Evolutionary conservation across 2,888 invertebrate species (phyloP), one percentile per base, ranked within the genome.

Genomic region (Saturnia japonica): DNA sequence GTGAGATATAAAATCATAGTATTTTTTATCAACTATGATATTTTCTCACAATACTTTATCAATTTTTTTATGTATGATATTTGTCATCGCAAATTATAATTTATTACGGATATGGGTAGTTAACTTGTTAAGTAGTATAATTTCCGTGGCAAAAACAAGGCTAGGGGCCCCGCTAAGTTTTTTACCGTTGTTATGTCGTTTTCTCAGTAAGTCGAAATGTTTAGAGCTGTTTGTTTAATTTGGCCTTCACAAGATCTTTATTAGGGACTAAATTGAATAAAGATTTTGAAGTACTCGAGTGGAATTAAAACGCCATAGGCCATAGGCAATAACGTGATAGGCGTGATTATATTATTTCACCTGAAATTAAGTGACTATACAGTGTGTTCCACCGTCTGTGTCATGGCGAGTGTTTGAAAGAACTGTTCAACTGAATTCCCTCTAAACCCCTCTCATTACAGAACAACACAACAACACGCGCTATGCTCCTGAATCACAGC

Each of bases 31-130:
- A 28, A 28, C 1, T 60, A 4, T 60, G 25, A 28, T 28, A 28
- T 60, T 28, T 60, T 60, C 57, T 28, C 57, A 60, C 28, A 28
- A 14, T 4, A 60, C 16, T 1, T 28, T 25, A 25, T 60, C 25
- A 28, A 28, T 60, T 60, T 54, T 22, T 22, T 22, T 19, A 54
- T 54, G 22, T 22, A 22, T n/a, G 22, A 54, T 54, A 54, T 54
- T 60, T 60, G 57, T 60, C 57, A 60, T 60, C 12, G 57, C 57
- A 14, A 28, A 60, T 60, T 60, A 60, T 60, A 60, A 60, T 60
- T 60, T 60, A 60, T 28, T 60, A 11, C 57, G 57, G 25, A 60
- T 60, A 28, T 60, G 12, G 28, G 28, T 60, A 14, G 57, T 60
- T 60, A 60, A 60, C 3, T 28, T 28, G 57, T 28, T 60, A 60